Evolutionary conservation across 2,888 invertebrate species (phyloP).

Genomic region (Eilema caniola): DNA sequence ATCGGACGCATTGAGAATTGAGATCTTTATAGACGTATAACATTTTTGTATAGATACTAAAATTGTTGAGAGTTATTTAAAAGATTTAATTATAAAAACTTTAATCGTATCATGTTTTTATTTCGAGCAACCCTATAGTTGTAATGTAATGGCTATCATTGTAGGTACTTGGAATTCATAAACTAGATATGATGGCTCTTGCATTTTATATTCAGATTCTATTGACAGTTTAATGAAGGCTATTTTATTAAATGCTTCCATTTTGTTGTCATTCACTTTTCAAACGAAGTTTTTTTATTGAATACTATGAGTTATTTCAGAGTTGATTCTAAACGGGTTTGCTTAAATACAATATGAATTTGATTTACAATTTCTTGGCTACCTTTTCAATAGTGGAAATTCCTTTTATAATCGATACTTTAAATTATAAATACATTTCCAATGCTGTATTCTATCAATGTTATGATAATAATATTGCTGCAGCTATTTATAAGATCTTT

Average conservation of each 20-base stretch:
- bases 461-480: slow-evolving; percentile 41
- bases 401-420: slow-evolving; percentile 60
- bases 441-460: slow-evolving; percentile 67
- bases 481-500: slow-evolving; percentile 60
- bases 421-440: slow-evolving; percentile 67
- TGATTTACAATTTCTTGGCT: slow-evolving; percentile 38
- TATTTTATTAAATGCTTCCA: slow-evolving; percentile 48
- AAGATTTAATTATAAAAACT: neutral
- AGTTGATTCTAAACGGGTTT: neutral
- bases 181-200: neutral
- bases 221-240: slow-evolving; percentile 64
- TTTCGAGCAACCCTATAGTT: too few relatives aligned
- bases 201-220: slow-evolving; percentile 39
- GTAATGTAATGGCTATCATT: too few relatives aligned
- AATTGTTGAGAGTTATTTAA: neutral
- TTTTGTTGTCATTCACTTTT: slow-evolving; percentile 61
- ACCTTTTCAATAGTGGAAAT: slow-evolving; percentile 46
- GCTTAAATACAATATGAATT: slow-evolving; percentile 35
- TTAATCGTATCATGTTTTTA: too few relatives aligned
- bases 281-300: slow-evolving; percentile 12
- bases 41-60: neutral
- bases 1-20: too few relatives aligned
- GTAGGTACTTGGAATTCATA: neutral
- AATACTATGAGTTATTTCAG: neutral
- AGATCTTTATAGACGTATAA: neutral